A percentile compares a stretch with the other conserved stretches of the same genome.
These are phyloP conservation scores for Trichacis sp. DNA, from an alignment of 2,888 invertebrate species.

Conservation along the genomic window DNA sequence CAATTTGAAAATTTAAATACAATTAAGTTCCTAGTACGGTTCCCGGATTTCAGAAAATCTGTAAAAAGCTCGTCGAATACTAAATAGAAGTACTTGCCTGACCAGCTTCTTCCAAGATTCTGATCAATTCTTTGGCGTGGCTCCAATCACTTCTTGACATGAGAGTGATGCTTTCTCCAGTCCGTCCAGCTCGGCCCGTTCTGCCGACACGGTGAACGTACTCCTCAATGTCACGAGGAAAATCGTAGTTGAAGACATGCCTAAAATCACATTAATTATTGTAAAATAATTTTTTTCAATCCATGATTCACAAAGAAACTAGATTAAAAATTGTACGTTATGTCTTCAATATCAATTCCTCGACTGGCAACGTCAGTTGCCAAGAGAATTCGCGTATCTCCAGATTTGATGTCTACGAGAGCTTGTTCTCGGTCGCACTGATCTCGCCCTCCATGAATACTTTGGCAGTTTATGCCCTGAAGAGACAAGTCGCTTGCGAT, in stretches of 20 bases:
- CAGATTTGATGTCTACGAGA: conserved; percentile 84
- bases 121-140: conserved; percentile 84
- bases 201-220: conserved; percentile 97
- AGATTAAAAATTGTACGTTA: too few relatives aligned
- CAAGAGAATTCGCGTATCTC: conserved; percentile 84
- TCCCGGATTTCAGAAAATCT: not conserved
- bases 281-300: too few relatives aligned
- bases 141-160: conserved; percentile 86
- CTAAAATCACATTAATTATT: too few relatives aligned
- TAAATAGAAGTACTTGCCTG: conserved; percentile 70
- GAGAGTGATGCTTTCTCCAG: conserved; percentile 86
- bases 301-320: too few relatives aligned
- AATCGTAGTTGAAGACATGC: conserved; percentile 92
- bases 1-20: too few relatives aligned
- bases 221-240: conserved; percentile 94
- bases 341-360: conserved; percentile 91
- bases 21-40: too few relatives aligned
- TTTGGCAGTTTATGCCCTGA: conserved; percentile 78
- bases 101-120: conserved; percentile 87
- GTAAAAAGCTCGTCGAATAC: too few relatives aligned
- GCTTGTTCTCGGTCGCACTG: conserved; percentile 85
- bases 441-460: conserved; percentile 91
- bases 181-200: conserved; percentile 91
- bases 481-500: conserved; percentile 83
- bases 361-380: conserved; percentile 97